phyloP scores from a whole-genome alignment of 2,113 vertebrate genomes.

The Pipra filicauda region DNA sequence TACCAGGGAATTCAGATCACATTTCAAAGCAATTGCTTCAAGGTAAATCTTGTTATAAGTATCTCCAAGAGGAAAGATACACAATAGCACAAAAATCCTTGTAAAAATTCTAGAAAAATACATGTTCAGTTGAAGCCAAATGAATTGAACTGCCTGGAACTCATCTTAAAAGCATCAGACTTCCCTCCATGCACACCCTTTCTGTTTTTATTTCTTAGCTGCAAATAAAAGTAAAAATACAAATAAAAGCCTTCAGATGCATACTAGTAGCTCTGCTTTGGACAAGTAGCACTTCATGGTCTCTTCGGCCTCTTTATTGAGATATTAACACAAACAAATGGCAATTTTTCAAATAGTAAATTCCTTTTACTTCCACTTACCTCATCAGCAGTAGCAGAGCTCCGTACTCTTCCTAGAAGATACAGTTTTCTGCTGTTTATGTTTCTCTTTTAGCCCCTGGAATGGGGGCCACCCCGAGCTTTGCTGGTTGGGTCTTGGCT shows the following conservation, averaged over 20 bases:
- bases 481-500: neutral
- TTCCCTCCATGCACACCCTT: fast-evolving
- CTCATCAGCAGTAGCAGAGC: neutral
- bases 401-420: neutral
- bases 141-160: neutral
- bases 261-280: constrained; percentile 73
- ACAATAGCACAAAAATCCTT: neutral
- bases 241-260: constrained; percentile 55
- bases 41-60: neutral
- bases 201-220: neutral
- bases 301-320: constrained; percentile 71
- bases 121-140: neutral
- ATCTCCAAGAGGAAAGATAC: neutral
- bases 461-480: neutral
- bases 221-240: neutral
- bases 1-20: neutral
- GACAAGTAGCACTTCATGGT: constrained; percentile 70
- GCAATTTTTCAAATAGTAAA: neutral
- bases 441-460: neutral
- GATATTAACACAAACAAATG: neutral
- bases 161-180: neutral
- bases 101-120: neutral
- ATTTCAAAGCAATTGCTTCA: neutral
- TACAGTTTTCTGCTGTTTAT: neutral
- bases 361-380: neutral